Evolutionary conservation across 2,113 vertebrate genomes (phyloP), one percentile per base, ranked within the genome.

Genomic region (Speoplatyrhinus poulsoni): DNA sequence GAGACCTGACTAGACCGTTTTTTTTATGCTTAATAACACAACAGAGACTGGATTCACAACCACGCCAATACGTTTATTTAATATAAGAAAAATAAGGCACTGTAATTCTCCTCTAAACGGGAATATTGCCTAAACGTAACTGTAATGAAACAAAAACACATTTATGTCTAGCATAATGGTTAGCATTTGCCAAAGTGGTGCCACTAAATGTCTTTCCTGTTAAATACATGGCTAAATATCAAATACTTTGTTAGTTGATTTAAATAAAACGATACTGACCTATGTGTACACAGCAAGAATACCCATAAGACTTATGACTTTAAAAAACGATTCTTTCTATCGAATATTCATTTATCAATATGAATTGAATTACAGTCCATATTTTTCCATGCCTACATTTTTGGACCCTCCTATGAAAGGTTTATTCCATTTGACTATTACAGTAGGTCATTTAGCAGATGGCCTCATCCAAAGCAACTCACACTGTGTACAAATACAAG

Each of bases 101-200:
- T 32, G 26, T 11, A 26, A 59, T 17, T 55, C 53, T 9, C 53
- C n/a, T 1, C 16, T 9, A 74, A 73, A 66, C 72, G 53, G 49
- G 62, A 65, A 60, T 69, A 69, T 57, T 66, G 9, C 17, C 68
- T 47, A 11, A 81, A 54, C 46, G 50, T 62, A 52, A 50, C 33
- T 13, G 6, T 1, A 59, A 12, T 58, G 16, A 62, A 62, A 56
- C 36, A 13, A 67, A 76, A 80, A 9, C 16, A 48, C 48, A 62
- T 78, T 73, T 69, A 76, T 71, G 49, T 58, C 9, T 11, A 5
- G 6, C 46, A 58, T 73, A 77, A 69, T 53, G 72, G 62, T 60
- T 57, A 67, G 36, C 15, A 62, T 85, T 68, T 52, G 62, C 81
- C 71, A 72, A 12, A 9, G 17, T 26, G 67, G 13, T 69, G 66